Conservation (phyloP, 2,113 vertebrate species). For the Festucalex cinctus region DNA sequence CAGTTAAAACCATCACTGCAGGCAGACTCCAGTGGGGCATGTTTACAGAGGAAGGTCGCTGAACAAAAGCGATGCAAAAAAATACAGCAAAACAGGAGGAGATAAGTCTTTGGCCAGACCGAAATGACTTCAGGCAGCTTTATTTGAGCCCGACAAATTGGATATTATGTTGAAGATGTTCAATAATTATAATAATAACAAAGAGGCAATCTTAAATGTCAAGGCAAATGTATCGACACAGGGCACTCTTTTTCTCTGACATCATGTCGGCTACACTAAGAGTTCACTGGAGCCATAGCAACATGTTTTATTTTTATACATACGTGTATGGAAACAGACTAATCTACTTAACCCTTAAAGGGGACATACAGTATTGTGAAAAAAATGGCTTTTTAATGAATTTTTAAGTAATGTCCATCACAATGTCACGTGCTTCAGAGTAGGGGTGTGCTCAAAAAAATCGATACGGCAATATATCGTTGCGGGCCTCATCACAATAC, state of each 20-base stretch:
- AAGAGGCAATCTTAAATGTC: conserved; percentile 51
- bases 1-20: conserved; percentile 28
- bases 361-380: too few species aligned
- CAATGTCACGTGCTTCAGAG: too few species aligned
- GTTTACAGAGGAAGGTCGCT: conserved; percentile 40
- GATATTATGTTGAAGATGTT: conserved; percentile 62
- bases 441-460: too few species aligned
- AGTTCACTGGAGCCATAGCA: conserved; percentile 12
- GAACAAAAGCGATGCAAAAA: conserved; percentile 33
- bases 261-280: conserved; percentile 21
- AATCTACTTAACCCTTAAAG: too few species aligned
- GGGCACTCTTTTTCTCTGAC: conserved; percentile 12
- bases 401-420: too few species aligned
- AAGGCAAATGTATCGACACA: conserved; percentile 55
- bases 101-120: conserved; percentile 47
- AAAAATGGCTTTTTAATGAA: too few species aligned
- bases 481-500: too few species aligned
- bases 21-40: conserved; percentile 23
- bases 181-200: conserved; percentile 61
- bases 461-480: too few species aligned
- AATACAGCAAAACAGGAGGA: conserved; percentile 59
- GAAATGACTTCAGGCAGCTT: conserved; percentile 61
- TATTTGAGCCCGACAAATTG: conserved; percentile 59
- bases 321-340: not conserved
- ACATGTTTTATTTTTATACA: conserved; percentile 16